These are phyloP conservation scores for Plestiodon gilberti DNA, from an alignment of 2,113 vertebrate species.

Conservation along the genomic window DNA sequence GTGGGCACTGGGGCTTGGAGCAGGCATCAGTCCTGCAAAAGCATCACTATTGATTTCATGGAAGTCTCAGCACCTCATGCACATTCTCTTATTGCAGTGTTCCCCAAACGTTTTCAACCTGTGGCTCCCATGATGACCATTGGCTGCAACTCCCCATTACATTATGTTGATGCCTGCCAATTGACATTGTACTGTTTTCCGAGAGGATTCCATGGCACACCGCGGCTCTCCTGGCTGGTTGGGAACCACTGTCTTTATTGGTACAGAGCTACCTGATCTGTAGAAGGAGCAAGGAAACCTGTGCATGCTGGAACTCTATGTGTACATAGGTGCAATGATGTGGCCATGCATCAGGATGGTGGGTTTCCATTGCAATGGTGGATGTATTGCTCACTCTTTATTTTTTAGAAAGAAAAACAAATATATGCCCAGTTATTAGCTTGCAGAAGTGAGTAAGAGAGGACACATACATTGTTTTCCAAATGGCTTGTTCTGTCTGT, in stretches of 20 bases:
- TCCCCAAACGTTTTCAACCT: too few species aligned
- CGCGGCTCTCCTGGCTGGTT: too few species aligned
- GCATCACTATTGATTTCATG: background rate
- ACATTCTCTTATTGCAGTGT: background rate
- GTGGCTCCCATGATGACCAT: too few species aligned
- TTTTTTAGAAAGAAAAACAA: conserved; percentile 33
- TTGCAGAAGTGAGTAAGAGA: conserved; percentile 45
- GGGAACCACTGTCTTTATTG: too few species aligned
- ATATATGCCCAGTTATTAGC: conserved; percentile 53
- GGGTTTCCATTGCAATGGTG: background rate
- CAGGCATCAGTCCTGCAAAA: background rate
- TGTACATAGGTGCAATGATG: background rate
- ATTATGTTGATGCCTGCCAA: too few species aligned
- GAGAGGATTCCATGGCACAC: too few species aligned
- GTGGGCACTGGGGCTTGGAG: too few species aligned
- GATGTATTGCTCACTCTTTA: background rate
- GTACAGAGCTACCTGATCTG: background rate
- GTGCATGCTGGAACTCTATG: background rate
- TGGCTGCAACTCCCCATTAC: too few species aligned
- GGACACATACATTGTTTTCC: conserved; percentile 64
- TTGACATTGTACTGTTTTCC: too few species aligned
- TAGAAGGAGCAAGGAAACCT: background rate
- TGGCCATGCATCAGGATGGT: background rate
- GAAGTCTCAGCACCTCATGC: background rate
- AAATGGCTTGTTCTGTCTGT: conserved; percentile 75